A percentile compares a stretch with the other conserved stretches of the same genome.
Evolutionary conservation across 2,113 vertebrate species (phyloP).

Genomic region (Leiothrix lutea): DNA sequence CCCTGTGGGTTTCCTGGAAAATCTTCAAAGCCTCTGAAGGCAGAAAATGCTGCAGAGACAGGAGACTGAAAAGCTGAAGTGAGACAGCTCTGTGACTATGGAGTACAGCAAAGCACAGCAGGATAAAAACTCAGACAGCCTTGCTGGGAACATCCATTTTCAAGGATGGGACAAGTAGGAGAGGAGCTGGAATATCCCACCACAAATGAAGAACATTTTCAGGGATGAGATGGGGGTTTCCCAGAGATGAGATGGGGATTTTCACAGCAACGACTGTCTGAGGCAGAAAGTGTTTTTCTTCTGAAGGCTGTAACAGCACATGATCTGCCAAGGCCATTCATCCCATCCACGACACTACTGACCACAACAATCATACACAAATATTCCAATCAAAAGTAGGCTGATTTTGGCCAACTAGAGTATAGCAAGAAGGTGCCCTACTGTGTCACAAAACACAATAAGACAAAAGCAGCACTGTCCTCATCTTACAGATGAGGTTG

Average conservation of each 20-base stretch:
- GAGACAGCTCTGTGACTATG: background rate
- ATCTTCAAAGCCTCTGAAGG: background rate
- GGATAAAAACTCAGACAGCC: background rate
- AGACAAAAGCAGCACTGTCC: background rate
- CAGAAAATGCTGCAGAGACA: background rate
- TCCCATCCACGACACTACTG: background rate
- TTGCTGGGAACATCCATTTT: background rate
- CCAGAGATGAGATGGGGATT: background rate
- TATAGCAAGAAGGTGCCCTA: background rate
- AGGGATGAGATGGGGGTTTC: background rate
- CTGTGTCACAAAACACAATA: background rate
- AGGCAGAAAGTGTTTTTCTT: background rate
- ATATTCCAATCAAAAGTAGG: background rate
- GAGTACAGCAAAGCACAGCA: background rate
- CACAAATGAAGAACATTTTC: background rate
- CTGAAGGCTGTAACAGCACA: background rate
- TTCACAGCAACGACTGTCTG: background rate
- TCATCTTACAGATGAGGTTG: background rate
- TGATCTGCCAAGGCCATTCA: background rate
- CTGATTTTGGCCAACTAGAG: background rate
- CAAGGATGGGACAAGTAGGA: background rate
- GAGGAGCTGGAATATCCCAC: background rate
- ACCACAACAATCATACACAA: background rate
- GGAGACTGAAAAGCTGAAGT: background rate
- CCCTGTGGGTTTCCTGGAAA: background rate